phyloP scores from a whole-genome alignment of 2,888 invertebrate genomes.

The Patella depressa region DNA sequence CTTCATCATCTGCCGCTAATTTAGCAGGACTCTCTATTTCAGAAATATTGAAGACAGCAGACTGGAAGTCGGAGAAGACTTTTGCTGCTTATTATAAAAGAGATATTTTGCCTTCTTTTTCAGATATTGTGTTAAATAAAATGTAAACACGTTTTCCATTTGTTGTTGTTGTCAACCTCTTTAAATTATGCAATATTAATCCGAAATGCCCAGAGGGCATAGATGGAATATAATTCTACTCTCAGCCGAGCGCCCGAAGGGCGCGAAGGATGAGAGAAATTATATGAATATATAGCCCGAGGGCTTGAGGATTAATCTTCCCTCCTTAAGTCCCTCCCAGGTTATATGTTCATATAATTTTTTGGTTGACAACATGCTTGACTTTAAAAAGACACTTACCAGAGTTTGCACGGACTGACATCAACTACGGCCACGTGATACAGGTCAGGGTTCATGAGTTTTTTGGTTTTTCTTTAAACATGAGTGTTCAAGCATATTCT shows the following conservation, averaged over 20 bases:
- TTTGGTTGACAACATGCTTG: no score
- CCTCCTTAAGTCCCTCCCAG: background rate
- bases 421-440: no score
- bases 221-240: no score
- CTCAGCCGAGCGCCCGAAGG: no score
- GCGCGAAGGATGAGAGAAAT: no score
- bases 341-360: constrained; percentile 1
- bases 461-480: no score
- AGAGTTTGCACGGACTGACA: background rate
- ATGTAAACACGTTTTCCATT: background rate
- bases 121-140: background rate
- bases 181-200: no score
- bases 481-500: no score
- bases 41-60: constrained; percentile 15
- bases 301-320: background rate
- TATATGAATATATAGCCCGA: background rate
- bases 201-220: no score
- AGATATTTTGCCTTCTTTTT: constrained; percentile 11
- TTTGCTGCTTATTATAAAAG: constrained; percentile 15
- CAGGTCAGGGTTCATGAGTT: no score
- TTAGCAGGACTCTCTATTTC: no score
- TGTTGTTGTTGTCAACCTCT: background rate
- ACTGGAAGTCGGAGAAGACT: constrained; percentile 22
- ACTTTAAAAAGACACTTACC: background rate
- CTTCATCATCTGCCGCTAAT: no score